Evolutionary conservation across 2,113 vertebrate species (phyloP).

Genomic region (Ophthalmolycus amberensis): DNA sequence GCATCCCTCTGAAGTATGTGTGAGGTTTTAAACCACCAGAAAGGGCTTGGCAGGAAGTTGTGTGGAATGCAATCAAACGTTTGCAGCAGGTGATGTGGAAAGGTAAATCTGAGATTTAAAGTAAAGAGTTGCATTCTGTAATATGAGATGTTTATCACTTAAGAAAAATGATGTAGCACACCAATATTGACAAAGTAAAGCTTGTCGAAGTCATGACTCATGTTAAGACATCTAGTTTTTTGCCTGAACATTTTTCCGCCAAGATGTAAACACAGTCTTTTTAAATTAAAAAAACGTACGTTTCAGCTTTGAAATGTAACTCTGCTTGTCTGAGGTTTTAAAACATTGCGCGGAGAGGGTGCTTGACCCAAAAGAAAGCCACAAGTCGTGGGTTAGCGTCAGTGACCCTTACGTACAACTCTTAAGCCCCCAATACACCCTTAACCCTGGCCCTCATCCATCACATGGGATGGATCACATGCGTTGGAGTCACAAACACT

Average conservation of each 20-base stretch:
- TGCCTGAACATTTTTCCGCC: too few species aligned
- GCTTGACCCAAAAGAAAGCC: slow-evolving; percentile 24
- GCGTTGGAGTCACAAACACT: slow-evolving; percentile 68
- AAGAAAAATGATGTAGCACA: not conserved
- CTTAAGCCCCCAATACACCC: slow-evolving; percentile 48
- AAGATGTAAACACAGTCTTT: not conserved
- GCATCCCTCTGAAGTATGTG: slow-evolving; percentile 26
- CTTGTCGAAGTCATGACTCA: slow-evolving; percentile 12
- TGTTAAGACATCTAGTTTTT: slow-evolving; percentile 1
- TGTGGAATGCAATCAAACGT: slow-evolving; percentile 22
- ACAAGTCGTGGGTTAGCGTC: slow-evolving; percentile 44
- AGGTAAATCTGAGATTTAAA: slow-evolving; percentile 22
- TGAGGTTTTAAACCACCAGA: slow-evolving; percentile 43
- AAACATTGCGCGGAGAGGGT: slow-evolving; percentile 8
- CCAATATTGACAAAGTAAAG: slow-evolving; percentile 10
- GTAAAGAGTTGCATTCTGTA: not conserved
- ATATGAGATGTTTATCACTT: slow-evolving; percentile 26
- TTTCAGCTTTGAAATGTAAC: not conserved
- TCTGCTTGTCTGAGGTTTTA: slow-evolving; percentile 16
- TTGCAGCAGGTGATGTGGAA: slow-evolving; percentile 26
- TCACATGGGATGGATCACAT: slow-evolving; percentile 73
- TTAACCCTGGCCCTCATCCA: slow-evolving; percentile 75
- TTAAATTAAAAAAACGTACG: not conserved
- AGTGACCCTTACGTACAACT: slow-evolving; percentile 63
- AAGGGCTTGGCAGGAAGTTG: slow-evolving; percentile 35